A percentile compares a stretch with the other conserved stretches of the same genome.
phyloP scores from a whole-genome alignment of 2,888 invertebrate species.

The Rapana venosa region DNA sequence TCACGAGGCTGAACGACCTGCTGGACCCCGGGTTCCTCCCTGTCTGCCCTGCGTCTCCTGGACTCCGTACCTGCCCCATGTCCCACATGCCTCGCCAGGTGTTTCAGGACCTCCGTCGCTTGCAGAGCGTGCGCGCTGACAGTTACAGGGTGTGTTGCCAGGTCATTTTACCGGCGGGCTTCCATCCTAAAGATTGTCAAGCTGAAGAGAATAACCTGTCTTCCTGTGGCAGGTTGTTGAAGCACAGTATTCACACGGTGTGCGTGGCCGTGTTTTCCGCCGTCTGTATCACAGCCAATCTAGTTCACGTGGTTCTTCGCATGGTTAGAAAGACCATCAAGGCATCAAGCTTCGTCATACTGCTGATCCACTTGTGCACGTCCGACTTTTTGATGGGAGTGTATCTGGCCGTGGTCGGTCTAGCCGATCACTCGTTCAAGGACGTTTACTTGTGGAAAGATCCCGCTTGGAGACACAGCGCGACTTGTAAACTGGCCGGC shows the following conservation, averaged over 20 bases:
- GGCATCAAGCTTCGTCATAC: not conserved
- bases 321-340: not conserved
- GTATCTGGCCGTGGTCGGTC: not conserved
- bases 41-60: not conserved
- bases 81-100: not conserved
- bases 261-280: not conserved
- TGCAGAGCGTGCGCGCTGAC: not conserved
- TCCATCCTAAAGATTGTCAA: not conserved
- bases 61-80: slow-evolving; percentile 14
- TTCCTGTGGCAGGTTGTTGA: not conserved
- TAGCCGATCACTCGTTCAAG: not conserved
- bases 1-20: not conserved
- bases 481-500: not conserved
- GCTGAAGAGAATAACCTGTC: not conserved
- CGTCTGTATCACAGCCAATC: not conserved
- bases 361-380: not conserved
- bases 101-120: not conserved
- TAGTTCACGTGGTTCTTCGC: not conserved
- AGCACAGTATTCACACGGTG: not conserved
- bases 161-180: not conserved
- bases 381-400: not conserved
- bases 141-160: slow-evolving; percentile 1
- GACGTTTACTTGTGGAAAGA: not conserved
- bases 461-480: not conserved
- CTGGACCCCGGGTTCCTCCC: not conserved